Evolutionary conservation across 2,888 invertebrate species (phyloP).

Genomic region (Macrosiphum euphorbiae): DNA sequence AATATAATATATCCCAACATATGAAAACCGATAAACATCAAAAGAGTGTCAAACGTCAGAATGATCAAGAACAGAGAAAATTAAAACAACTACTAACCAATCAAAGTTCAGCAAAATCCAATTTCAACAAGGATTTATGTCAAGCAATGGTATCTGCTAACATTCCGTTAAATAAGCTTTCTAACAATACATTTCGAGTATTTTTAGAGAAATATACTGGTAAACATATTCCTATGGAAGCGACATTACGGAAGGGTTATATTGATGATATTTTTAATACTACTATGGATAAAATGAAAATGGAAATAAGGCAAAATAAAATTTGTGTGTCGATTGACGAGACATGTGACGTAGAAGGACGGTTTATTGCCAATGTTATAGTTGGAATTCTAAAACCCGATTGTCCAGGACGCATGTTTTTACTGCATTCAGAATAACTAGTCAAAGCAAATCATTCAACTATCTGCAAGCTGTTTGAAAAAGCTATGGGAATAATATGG

Average conservation of each 20-base stretch:
- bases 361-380: constrained; percentile 32
- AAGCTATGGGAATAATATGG: neutral
- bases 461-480: constrained; percentile 20
- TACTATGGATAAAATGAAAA: constrained; percentile 24
- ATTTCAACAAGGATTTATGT: constrained; percentile 38
- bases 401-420: constrained; percentile 10
- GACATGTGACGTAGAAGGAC: constrained; percentile 11
- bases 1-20: constrained; percentile 7
- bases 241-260: constrained; percentile 21
- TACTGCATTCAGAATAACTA: neutral
- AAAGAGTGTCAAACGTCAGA: constrained; percentile 21
- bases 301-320: constrained; percentile 32
- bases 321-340: constrained; percentile 37
- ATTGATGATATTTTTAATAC: constrained; percentile 38
- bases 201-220: constrained; percentile 44
- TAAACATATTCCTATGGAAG: constrained; percentile 33
- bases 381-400: constrained; percentile 34
- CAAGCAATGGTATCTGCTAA: constrained; percentile 37
- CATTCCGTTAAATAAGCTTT: constrained; percentile 27
- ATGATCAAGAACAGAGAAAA: constrained; percentile 24
- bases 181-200: constrained; percentile 38
- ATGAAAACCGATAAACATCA: constrained; percentile 19
- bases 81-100: constrained; percentile 9
- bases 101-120: constrained; percentile 14
- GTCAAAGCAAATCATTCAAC: neutral